Conservation (phyloP, 2,888 invertebrate genomes). For the Electrophaes corylata region DNA sequence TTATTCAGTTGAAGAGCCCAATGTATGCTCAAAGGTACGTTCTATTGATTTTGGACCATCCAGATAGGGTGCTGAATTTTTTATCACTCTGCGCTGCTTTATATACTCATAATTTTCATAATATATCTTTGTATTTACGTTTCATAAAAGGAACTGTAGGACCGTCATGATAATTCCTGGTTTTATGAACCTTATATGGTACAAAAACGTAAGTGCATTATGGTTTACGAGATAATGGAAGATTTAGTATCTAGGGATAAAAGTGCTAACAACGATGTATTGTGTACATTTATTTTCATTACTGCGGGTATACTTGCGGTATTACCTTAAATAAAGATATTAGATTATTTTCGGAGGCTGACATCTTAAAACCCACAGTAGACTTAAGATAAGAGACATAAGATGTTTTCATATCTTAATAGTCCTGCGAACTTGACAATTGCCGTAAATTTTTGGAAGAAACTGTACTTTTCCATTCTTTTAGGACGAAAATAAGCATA, state of each 20-base stretch:
- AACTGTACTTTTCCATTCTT: no score
- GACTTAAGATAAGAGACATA: no score
- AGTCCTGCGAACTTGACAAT: no score
- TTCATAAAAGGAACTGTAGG: constrained; percentile 22
- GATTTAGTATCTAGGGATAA: constrained; percentile 28
- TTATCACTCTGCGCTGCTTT: not conserved
- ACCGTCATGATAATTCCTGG: constrained; percentile 10
- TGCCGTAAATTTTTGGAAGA: no score
- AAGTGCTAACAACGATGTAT: constrained; percentile 31
- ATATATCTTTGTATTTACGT: not conserved
- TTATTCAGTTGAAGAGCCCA: not conserved
- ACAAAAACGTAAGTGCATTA: constrained; percentile 18
- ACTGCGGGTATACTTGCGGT: constrained; percentile 9
- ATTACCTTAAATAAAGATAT: not conserved
- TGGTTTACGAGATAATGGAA: constrained; percentile 37
- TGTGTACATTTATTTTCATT: constrained; percentile 30
- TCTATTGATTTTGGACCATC: constrained; percentile 5
- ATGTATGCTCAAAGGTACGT: not conserved
- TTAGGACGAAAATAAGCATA: no score
- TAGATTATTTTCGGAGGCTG: not conserved
- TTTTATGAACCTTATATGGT: constrained; percentile 20
- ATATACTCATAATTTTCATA: not conserved
- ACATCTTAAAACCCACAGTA: no score
- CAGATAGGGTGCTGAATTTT: constrained; percentile 2
- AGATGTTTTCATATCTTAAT: no score